Evolutionary conservation across 2,113 vertebrate genomes (phyloP).

Genomic region (Lampris megalopsis): DNA sequence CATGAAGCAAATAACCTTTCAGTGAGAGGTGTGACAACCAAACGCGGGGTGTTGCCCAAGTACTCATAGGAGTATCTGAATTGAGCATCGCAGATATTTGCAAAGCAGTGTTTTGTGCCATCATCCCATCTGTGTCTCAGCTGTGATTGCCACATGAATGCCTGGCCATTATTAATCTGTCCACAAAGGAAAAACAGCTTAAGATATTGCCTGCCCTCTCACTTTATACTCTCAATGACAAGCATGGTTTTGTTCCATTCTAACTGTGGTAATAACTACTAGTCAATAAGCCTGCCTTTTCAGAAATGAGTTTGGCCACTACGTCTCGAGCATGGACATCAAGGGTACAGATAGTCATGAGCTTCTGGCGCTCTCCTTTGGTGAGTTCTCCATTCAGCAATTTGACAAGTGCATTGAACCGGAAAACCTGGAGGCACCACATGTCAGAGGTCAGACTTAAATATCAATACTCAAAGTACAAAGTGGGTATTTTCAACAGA

Average conservation of each 20-base stretch:
- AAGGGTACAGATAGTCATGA: slow-evolving; percentile 98
- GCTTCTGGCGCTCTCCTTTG: slow-evolving; percentile 91
- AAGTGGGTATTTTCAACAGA: no score
- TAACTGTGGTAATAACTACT: no score
- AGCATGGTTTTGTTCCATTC: no score
- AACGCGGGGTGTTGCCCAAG: slow-evolving; percentile 93
- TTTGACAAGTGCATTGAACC: slow-evolving; percentile 92
- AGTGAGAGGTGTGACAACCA: slow-evolving; percentile 96
- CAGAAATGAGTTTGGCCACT: slow-evolving; percentile 91
- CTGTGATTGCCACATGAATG: slow-evolving; percentile 96
- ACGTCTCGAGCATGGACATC: slow-evolving; percentile 96
- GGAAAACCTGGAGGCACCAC: slow-evolving; percentile 69
- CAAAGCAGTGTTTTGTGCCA: slow-evolving; percentile 89
- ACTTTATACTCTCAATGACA: slow-evolving; percentile 39
- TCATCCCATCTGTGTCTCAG: slow-evolving; percentile 94
- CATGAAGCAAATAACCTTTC: slow-evolving; percentile 84
- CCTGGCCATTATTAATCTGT: slow-evolving; percentile 92
- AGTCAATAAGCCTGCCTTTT: slow-evolving; percentile 82
- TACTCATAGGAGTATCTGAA: slow-evolving; percentile 96
- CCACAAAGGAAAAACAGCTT: neutral
- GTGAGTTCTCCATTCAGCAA: slow-evolving; percentile 93
- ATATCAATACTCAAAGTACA: no score
- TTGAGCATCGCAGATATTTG: slow-evolving; percentile 95
- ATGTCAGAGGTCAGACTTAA: no score
- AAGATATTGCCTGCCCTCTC: neutral